A percentile compares a stretch with the other conserved stretches of the same genome.
phyloP scores from a whole-genome alignment of 2,113 vertebrate genomes.

The Rhinoptilus africanus region DNA sequence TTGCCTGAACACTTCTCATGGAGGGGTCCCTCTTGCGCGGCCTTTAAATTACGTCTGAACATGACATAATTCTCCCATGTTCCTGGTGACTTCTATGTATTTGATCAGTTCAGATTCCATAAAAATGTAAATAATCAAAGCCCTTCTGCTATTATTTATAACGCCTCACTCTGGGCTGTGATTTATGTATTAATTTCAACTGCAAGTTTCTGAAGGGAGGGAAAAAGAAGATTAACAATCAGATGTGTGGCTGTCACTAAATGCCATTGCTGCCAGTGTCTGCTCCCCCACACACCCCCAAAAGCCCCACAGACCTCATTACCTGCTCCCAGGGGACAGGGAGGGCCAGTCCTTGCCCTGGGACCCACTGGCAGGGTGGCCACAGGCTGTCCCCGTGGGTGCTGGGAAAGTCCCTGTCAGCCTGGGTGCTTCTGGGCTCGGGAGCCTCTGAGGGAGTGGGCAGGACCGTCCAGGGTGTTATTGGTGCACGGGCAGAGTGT shows the following conservation, averaged over 20 bases:
- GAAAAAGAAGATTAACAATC: constrained; percentile 48
- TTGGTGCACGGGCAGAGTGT: neutral
- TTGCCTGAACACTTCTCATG: constrained; percentile 35
- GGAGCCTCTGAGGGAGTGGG: neutral
- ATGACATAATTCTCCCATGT: constrained; percentile 72
- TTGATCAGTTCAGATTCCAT: constrained; percentile 78
- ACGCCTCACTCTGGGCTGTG: constrained; percentile 63
- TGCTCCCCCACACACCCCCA: neutral
- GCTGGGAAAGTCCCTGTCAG: neutral
- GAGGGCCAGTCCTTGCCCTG: neutral
- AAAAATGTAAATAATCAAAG: constrained; percentile 82
- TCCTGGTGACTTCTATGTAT: constrained; percentile 66
- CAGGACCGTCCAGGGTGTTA: neutral
- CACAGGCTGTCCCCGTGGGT: fast-evolving
- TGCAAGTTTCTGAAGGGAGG: constrained; percentile 65
- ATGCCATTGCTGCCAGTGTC: neutral
- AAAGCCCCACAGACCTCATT: neutral
- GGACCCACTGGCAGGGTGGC: fast-evolving
- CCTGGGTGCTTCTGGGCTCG: neutral
- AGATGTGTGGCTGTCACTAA: constrained; percentile 27
- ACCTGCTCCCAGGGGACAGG: fast-evolving
- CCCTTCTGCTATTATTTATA: constrained; percentile 77
- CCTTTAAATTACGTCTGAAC: constrained; percentile 74
- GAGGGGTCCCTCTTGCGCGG: constrained; percentile 57
- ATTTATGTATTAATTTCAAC: constrained; percentile 80